Conservation (phyloP, 2,113 vertebrate species). For the Drymodes brunneopygia region DNA sequence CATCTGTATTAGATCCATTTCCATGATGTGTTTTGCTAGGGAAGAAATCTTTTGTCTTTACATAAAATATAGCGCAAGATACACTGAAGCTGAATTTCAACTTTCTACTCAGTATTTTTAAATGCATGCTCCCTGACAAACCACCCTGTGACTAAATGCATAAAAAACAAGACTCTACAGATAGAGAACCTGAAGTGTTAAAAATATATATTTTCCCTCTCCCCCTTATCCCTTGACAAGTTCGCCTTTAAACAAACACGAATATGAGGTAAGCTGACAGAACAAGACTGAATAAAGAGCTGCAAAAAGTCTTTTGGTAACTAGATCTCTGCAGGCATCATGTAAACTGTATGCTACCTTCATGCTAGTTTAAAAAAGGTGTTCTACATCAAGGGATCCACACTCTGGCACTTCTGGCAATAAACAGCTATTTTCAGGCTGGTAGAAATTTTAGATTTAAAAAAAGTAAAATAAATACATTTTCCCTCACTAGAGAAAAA, state of each 20-base stretch:
- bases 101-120: background rate
- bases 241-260: slow-evolving; percentile 18
- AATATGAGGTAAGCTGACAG: slow-evolving; percentile 16
- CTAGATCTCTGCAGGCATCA: slow-evolving; percentile 32
- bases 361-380: slow-evolving; percentile 48
- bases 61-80: background rate
- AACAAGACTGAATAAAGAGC: slow-evolving; percentile 29
- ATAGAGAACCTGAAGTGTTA: slow-evolving; percentile 27
- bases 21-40: background rate
- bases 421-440: slow-evolving; percentile 23
- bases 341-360: slow-evolving; percentile 56
- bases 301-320: slow-evolving; percentile 45
- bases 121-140: slow-evolving; percentile 3
- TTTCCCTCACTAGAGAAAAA: background rate
- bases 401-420: slow-evolving; percentile 67
- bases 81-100: background rate
- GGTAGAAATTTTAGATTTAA: background rate
- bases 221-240: slow-evolving; percentile 10
- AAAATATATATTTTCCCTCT: slow-evolving; percentile 42
- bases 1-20: background rate
- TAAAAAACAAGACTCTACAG: slow-evolving; percentile 35
- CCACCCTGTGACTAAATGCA: background rate
- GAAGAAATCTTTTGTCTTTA: background rate
- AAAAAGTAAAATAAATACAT: background rate
- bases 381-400: slow-evolving; percentile 17